phyloP scores from a whole-genome alignment of 1,140 invertebrate genomes.

The Pogonus chalceus region DNA sequence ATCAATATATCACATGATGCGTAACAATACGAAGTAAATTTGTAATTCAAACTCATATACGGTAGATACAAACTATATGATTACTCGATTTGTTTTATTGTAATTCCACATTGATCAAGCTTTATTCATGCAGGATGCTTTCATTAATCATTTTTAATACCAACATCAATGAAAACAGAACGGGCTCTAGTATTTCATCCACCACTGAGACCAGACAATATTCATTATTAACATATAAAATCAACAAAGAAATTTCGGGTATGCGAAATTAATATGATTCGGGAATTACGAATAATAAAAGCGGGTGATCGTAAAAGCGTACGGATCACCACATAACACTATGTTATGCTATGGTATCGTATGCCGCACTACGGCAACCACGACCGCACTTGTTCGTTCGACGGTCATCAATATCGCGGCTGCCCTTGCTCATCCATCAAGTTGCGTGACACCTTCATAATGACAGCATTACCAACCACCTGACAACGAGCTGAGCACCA shows the following conservation, averaged over 20 bases:
- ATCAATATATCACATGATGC: too few species aligned
- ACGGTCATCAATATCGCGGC: slow-evolving; percentile 1
- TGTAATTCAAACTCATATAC: too few species aligned
- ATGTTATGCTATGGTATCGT: not conserved
- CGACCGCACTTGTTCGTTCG: slow-evolving; percentile 4
- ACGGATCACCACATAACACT: too few species aligned
- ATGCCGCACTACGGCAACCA: not conserved
- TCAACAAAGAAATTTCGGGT: not conserved
- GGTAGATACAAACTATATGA: too few species aligned
- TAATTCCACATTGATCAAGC: not conserved
- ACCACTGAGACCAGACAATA: not conserved
- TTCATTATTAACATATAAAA: slow-evolving; percentile 1
- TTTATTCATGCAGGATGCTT: not conserved
- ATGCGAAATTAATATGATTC: not conserved
- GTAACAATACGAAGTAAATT: too few species aligned
- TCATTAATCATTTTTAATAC: slow-evolving; percentile 4
- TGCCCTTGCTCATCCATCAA: slow-evolving; percentile 3
- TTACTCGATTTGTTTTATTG: too few species aligned
- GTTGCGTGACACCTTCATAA: slow-evolving; percentile 2
- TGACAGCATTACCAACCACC: slow-evolving; percentile 7
- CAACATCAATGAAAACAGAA: not conserved
- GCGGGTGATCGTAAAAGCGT: too few species aligned
- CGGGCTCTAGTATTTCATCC: not conserved
- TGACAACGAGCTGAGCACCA: not conserved
- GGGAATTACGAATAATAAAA: too few species aligned